These are phyloP conservation scores for Sphinx pinastri DNA, from an alignment of 2,888 invertebrate genomes.

Conservation along the genomic window DNA sequence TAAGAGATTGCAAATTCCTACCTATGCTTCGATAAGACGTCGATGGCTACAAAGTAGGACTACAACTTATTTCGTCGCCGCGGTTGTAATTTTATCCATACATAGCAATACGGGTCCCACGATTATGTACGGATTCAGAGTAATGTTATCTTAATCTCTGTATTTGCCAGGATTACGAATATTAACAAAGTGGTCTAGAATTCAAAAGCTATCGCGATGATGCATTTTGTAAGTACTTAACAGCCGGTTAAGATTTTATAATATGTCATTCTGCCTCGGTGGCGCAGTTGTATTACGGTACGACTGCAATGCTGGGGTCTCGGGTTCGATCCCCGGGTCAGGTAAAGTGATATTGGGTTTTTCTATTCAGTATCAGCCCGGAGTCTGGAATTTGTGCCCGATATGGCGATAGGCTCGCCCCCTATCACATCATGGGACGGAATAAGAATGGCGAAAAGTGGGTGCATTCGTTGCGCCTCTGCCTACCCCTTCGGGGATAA, in stretches of 20 bases:
- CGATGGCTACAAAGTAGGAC: conserved; percentile 26
- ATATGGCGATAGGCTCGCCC: too few species aligned
- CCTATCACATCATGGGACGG: too few species aligned
- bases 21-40: conserved; percentile 26
- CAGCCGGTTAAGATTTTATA: not conserved
- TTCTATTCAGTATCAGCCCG: too few species aligned
- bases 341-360: too few species aligned
- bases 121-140: conserved; percentile 30
- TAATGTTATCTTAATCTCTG: conserved; percentile 33
- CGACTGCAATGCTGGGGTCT: too few species aligned
- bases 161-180: conserved; percentile 18
- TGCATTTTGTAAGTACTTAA: not conserved
- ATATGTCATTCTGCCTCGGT: too few species aligned
- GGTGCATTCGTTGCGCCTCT: too few species aligned
- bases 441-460: too few species aligned
- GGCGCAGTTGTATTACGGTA: too few species aligned
- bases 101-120: conserved; percentile 34
- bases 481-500: too few species aligned
- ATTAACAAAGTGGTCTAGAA: conserved; percentile 27
- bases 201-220: not conserved
- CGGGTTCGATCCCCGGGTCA: too few species aligned
- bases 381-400: too few species aligned
- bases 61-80: conserved; percentile 36
- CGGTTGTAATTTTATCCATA: conserved; percentile 37
- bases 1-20: conserved; percentile 31